Evolutionary conservation across 2,113 vertebrate species (phyloP).

Genomic region (Cranoglanis bouderius): DNA sequence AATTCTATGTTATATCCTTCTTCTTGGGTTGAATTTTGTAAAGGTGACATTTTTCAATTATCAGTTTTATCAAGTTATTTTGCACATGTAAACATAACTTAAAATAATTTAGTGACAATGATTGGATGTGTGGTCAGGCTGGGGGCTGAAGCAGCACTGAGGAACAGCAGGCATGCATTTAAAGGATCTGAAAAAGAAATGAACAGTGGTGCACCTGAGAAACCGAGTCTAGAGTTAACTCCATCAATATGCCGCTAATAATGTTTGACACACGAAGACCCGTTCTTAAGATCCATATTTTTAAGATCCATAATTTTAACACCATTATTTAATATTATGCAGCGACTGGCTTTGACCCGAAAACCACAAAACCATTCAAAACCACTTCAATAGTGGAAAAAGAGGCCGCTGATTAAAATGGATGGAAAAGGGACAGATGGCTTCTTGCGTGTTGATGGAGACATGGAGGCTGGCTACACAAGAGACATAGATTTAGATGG

Average conservation of each 20-base stretch:
- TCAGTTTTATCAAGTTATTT: background rate
- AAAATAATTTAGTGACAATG: background rate
- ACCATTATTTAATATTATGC: constrained; percentile 69
- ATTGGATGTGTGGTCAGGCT: background rate
- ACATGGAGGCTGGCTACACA: constrained; percentile 38
- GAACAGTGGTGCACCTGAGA: constrained; percentile 8
- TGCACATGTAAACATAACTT: background rate
- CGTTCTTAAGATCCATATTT: constrained; percentile 57
- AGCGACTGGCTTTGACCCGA: constrained; percentile 58
- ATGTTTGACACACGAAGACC: constrained; percentile 54
- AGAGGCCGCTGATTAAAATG: constrained; percentile 71
- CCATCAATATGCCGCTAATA: constrained; percentile 48
- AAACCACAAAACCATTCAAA: constrained; percentile 73
- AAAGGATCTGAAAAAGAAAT: constrained; percentile 33
- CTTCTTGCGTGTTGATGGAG: constrained; percentile 61
- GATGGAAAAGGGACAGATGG: constrained; percentile 65
- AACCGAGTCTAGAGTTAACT: constrained; percentile 19
- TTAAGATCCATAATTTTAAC: constrained; percentile 59
- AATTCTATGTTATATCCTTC: background rate
- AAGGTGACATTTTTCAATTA: background rate
- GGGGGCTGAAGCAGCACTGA: background rate
- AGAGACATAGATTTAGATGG: background rate
- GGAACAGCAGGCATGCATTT: background rate
- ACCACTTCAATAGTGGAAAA: constrained; percentile 74
- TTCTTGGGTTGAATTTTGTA: background rate